These are phyloP conservation scores for Drosophila sp. DNA, from an alignment of 1,140 invertebrate genomes.

Conservation along the genomic window DNA sequence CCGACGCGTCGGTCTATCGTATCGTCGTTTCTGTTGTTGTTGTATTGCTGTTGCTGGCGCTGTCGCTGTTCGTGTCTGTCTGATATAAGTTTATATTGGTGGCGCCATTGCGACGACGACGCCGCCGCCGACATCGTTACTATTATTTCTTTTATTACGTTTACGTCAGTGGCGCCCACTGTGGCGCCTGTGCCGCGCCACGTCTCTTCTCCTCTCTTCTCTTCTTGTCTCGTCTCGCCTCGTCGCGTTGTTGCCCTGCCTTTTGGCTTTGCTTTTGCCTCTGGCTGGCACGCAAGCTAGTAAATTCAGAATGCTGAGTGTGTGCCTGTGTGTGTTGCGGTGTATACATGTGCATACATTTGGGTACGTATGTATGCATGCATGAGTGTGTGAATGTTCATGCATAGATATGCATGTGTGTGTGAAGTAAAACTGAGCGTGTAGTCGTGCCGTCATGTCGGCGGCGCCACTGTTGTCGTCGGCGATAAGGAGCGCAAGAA, in stretches of 20 bases:
- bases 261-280: slow-evolving; percentile 48
- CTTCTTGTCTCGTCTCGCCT: slow-evolving; percentile 69
- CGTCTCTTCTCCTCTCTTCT: slow-evolving; percentile 62
- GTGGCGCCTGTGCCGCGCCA: slow-evolving; percentile 68
- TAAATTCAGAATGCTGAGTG: slow-evolving; percentile 55
- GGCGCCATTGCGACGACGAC: slow-evolving; percentile 82
- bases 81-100: slow-evolving; percentile 82
- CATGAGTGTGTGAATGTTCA: slow-evolving; percentile 3
- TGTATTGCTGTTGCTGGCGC: slow-evolving; percentile 48
- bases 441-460: slow-evolving; percentile 75
- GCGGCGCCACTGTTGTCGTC: slow-evolving; percentile 78
- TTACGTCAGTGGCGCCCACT: slow-evolving; percentile 84
- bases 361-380: slow-evolving; percentile 5
- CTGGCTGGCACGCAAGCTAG: slow-evolving; percentile 73
- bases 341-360: slow-evolving; percentile 17
- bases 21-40: slow-evolving; percentile 45
- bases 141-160: slow-evolving; percentile 85
- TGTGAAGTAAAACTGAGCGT: slow-evolving; percentile 37
- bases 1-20: slow-evolving; percentile 44
- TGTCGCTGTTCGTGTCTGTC: slow-evolving; percentile 68
- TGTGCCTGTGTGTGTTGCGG: slow-evolving; percentile 10
- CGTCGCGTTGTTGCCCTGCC: slow-evolving; percentile 41
- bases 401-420: slow-evolving; percentile 17
- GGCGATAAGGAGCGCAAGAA: slow-evolving; percentile 78
- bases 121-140: slow-evolving; percentile 80